Percentiles rank a stretch among this genome's conserved stretches.
phyloP scores from a whole-genome alignment of 2,888 invertebrate species.

The Chironomus riparius region DNA sequence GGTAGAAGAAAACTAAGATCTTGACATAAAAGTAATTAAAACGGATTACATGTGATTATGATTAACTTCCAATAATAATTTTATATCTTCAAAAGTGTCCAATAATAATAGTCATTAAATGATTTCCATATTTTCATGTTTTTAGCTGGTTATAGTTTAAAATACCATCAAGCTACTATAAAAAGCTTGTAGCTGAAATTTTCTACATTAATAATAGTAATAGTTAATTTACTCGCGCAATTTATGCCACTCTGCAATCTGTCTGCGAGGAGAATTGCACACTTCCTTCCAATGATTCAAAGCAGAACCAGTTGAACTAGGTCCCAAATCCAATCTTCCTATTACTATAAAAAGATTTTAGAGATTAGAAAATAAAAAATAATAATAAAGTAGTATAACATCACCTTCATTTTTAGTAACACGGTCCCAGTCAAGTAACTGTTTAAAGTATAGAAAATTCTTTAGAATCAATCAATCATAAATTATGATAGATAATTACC shows the following conservation, averaged over 20 bases:
- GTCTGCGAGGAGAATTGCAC: slow-evolving; percentile 86
- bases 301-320: slow-evolving; percentile 69
- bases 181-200: neutral
- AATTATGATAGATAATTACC: slow-evolving; percentile 31
- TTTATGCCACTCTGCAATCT: slow-evolving; percentile 99
- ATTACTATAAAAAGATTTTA: slow-evolving; percentile 47
- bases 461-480: slow-evolving; percentile 59
- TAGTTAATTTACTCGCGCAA: slow-evolving; percentile 64
- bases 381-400: too few relatives aligned
- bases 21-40: too few relatives aligned
- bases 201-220: neutral
- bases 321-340: slow-evolving; percentile 82
- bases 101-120: too few relatives aligned
- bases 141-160: too few relatives aligned
- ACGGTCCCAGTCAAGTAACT: slow-evolving; percentile 86
- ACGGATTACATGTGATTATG: too few relatives aligned
- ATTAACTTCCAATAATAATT: too few relatives aligned
- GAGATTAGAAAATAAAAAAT: too few relatives aligned
- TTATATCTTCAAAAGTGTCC: too few relatives aligned
- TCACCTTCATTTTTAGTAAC: slow-evolving; percentile 92
- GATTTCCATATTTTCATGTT: too few relatives aligned
- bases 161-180: too few relatives aligned
- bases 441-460: neutral
- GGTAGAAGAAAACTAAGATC: too few relatives aligned
- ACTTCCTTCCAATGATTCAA: slow-evolving; percentile 97